phyloP scores from a whole-genome alignment of 2,888 invertebrate species.

The Abscondita cerata region DNA sequence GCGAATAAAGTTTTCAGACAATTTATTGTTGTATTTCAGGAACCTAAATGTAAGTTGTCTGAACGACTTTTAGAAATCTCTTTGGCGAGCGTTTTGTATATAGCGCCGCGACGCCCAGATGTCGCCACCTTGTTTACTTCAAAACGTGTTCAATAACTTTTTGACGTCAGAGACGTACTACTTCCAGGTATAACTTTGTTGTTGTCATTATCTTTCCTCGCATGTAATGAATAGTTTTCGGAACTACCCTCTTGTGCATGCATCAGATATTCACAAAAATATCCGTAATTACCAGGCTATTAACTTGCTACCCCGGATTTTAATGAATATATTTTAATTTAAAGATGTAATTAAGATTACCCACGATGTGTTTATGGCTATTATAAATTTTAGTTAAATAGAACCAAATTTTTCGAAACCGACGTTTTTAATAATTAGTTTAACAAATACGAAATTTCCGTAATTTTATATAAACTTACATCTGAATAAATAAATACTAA shows the following conservation, averaged over 20 bases:
- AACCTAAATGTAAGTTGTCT: conserved; percentile 17
- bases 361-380: background rate
- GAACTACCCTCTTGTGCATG: conserved; percentile 27
- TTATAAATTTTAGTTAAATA: background rate
- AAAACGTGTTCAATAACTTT: conserved; percentile 14
- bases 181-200: conserved; percentile 14
- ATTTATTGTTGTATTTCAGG: conserved; percentile 33
- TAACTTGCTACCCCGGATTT: conserved; percentile 17
- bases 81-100: conserved; percentile 13
- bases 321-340: conserved; percentile 33
- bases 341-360: conserved; percentile 10
- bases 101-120: conserved; percentile 25
- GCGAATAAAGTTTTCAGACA: conserved; percentile 15
- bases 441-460: too few species aligned
- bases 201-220: conserved; percentile 20
- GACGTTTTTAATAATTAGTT: too few species aligned
- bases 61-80: conserved; percentile 20
- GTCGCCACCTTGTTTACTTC: conserved; percentile 24
- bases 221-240: conserved; percentile 29
- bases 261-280: conserved; percentile 28
- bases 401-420: too few species aligned
- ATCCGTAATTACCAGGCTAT: conserved; percentile 20
- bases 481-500: too few species aligned
- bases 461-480: too few species aligned
- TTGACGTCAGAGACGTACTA: conserved; percentile 15